phyloP scores from a whole-genome alignment of 1,140 invertebrate species.

The Fopius arisanus region DNA sequence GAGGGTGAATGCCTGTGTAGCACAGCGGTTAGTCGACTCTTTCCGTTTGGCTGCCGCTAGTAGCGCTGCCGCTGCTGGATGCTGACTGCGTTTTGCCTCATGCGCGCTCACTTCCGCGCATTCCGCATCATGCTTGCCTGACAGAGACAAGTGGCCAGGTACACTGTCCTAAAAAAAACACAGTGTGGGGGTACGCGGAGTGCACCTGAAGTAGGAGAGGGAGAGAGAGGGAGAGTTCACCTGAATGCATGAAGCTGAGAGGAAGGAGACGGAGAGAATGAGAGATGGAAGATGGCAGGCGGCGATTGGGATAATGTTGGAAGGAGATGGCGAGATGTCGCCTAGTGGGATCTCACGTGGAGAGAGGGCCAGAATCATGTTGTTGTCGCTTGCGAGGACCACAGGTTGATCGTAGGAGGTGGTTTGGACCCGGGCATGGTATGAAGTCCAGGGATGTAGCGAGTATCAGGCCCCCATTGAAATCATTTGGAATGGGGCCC shows the following conservation, averaged over 20 bases:
- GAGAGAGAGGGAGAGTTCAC: not conserved
- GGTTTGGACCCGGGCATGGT: slow-evolving; percentile 5
- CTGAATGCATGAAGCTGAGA: not conserved
- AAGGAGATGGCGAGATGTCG: slow-evolving; percentile 17
- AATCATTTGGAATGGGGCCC: not conserved
- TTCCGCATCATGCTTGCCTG: slow-evolving; percentile 3
- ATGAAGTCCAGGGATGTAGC: slow-evolving; percentile 22
- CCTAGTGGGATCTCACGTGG: not conserved
- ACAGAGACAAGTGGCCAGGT: not conserved
- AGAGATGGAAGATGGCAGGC: slow-evolving; percentile 21
- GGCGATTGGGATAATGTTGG: not conserved
- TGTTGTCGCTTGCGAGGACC: slow-evolving; percentile 27
- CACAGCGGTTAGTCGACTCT: slow-evolving; percentile 48
- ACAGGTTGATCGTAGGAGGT: slow-evolving; percentile 62
- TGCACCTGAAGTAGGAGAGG: not conserved
- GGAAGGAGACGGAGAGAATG: slow-evolving; percentile 26
- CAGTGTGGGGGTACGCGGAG: not conserved
- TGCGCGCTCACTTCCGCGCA: slow-evolving; percentile 32
- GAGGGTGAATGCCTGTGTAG: slow-evolving; percentile 25
- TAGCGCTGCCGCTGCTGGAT: slow-evolving; percentile 65
- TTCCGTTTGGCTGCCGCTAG: slow-evolving; percentile 61
- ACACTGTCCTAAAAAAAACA: not conserved
- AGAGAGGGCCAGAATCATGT: not conserved
- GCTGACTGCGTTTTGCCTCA: slow-evolving; percentile 44
- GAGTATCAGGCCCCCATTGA: not conserved